Evolutionary conservation across 2,113 vertebrate species (phyloP), one percentile per base, ranked within the genome.

Genomic region (Aptenodytes patagonicus): DNA sequence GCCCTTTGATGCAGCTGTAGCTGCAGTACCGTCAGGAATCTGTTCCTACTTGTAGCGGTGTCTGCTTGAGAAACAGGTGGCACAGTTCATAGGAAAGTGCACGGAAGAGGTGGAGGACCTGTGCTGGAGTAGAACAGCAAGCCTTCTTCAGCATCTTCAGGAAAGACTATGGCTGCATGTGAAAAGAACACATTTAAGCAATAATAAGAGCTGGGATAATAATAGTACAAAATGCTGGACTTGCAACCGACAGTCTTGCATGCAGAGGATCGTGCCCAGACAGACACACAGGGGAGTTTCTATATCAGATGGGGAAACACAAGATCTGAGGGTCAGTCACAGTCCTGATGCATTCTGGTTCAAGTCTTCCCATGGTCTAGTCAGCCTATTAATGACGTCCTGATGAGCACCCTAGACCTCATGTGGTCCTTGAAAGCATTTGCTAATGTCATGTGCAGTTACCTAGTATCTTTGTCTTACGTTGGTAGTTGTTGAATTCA

Each of bases 291-390:
- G 34, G 25, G 19, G 20, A 61, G 10, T 52, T 83, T 70, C 54
- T 83, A 22, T 83, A 14, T 38, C 77, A 17, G 18, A 17, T 81
- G 52, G 34, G 34, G 20, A 52, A 90, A 66, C 16, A 2, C 1
- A 6, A 69, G 19, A 19, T 51, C 44, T 29, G 29, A 31, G 61
- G 17, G 20, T 61, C 3, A 2, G 6, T 71, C 0, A 0, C 36
- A 58, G 52, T 38, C 10, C 38, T 72, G 36, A 51, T 55, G 7
- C 55, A 17, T 82, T 70, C 64, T 71, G 17, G 16, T 83, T 62
- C 4, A 2, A 49, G 36, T 42, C 58, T 82, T 85, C 31, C 52
- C 22, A 4, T 42, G 47, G 17, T 47, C 51, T 46, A 19, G 29
- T 44, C 21, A 72, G 28, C 28, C 47, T 80, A 8, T 49, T 66